Evolutionary conservation across 2,113 vertebrate genomes (phyloP), one percentile per base, ranked within the genome.

Genomic region (Physeter macrocephalus): DNA sequence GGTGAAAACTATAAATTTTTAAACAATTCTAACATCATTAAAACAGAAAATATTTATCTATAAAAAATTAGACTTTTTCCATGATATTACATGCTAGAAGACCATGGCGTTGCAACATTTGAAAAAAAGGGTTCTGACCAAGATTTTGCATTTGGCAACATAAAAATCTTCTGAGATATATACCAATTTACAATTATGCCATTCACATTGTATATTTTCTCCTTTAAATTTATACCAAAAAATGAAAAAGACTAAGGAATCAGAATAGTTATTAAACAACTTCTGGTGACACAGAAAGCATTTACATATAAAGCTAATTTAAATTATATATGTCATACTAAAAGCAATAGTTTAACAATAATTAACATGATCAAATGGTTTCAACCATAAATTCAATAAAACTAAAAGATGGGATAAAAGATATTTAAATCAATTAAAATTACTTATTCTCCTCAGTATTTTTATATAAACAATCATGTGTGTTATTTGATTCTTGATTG

Each of bases 391-490:
- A 78, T 67, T 94, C n/a, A 85, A 52, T 72, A 64, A 74, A 84
- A 92, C 36, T 61, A 78, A 46, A 41, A 86, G 39, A 82, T 71
- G 29, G 11, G 7, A 71, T 39, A 93, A 20, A 64, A 5, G 46
- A 84, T 34, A 10, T 77, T 95, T 71, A 77, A 87, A 67, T 9
- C 52, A 89, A 94, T 62, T 54, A 75, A 93, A 96, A 90, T n/a
- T 67, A 96, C 14, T 57, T 57, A 75, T 36, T 87, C 87, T 87
- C 8, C 59, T 81, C 10, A 90, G 41, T 54, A 75, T 64, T 25
- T 61, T 15, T 61, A 81, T 52, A 90, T 11, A 36, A 52, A n/a
- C 21, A 62, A 20, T 69, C 31, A 39, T 52, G 9, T 34, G 1
- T 90, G 61, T 34, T 82, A 15, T n/a, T 89, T 93, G 59, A 74